Evolutionary conservation across 2,797 vertebrate genomes (phyloP).

Genomic region (Neopelma chrysocephalum): DNA sequence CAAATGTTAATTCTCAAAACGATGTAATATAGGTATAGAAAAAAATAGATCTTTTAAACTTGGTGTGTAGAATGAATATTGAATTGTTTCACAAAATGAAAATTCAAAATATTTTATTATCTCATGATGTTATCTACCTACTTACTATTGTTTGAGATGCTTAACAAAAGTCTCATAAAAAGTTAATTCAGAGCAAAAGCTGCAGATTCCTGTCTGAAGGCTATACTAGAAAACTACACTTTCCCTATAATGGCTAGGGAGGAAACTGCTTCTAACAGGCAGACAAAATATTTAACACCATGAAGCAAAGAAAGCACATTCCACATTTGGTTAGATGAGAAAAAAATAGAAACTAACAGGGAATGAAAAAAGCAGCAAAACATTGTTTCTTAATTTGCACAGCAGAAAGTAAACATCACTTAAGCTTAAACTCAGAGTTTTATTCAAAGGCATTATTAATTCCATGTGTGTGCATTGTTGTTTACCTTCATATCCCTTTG

Average conservation of each 20-base stretch:
- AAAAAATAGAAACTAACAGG: not conserved
- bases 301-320: not conserved
- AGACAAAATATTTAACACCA: not conserved
- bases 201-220: not conserved
- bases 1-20: not conserved
- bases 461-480: not conserved
- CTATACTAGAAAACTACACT: not conserved
- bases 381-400: not conserved
- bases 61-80: not conserved
- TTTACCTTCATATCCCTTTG: not conserved
- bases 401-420: not conserved
- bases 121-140: not conserved
- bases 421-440: not conserved
- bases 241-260: not conserved
- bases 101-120: not conserved
- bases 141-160: not conserved
- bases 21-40: not conserved
- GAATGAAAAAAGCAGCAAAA: not conserved
- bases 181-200: not conserved
- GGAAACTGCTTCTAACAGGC: not conserved
- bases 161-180: not conserved
- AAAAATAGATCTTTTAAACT: not conserved
- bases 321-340: not conserved
- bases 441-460: not conserved
- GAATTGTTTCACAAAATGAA: not conserved